Conservation (phyloP, 1,140 invertebrate genomes). For the Caenorhabditis brenneri region DNA sequence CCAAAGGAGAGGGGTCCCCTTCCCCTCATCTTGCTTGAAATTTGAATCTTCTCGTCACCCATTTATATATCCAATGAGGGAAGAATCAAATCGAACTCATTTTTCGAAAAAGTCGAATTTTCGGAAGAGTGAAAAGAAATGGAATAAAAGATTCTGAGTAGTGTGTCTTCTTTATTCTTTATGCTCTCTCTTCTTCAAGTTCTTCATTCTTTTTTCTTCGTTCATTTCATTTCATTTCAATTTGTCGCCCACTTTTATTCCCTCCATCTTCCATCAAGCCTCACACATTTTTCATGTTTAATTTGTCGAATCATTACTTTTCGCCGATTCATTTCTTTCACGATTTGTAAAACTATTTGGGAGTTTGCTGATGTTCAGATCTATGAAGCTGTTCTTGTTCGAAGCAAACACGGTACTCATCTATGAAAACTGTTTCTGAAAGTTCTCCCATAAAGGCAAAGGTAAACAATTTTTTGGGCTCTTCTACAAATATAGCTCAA, state of each 20-base stretch:
- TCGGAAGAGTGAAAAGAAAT: neutral
- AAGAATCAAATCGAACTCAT: neutral
- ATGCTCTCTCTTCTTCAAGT: neutral
- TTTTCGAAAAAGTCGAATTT: neutral
- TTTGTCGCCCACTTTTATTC: conserved; percentile 33
- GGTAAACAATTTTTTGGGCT: too few species aligned
- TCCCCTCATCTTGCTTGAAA: neutral
- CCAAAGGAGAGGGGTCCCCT: too few species aligned
- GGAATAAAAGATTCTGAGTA: conserved; percentile 36
- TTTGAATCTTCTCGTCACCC: neutral
- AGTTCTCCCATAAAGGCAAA: too few species aligned
- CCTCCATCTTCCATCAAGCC: neutral
- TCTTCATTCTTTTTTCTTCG: neutral
- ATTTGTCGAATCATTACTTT: neutral
- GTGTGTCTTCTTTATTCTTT: neutral
- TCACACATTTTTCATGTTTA: conserved; percentile 25
- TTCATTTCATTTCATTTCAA: conserved; percentile 41
- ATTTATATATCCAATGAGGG: neutral
- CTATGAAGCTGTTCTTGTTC: too few species aligned
- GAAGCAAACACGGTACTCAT: too few species aligned
- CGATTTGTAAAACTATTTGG: neutral
- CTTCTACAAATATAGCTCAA: too few species aligned
- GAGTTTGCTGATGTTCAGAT: too few species aligned
- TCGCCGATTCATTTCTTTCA: neutral
- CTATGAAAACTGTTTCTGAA: too few species aligned